A percentile compares a stretch with the other conserved stretches of the same genome.
Evolutionary conservation across 1,140 invertebrate genomes (phyloP).

Genomic region (Drosophila tristis): DNA sequence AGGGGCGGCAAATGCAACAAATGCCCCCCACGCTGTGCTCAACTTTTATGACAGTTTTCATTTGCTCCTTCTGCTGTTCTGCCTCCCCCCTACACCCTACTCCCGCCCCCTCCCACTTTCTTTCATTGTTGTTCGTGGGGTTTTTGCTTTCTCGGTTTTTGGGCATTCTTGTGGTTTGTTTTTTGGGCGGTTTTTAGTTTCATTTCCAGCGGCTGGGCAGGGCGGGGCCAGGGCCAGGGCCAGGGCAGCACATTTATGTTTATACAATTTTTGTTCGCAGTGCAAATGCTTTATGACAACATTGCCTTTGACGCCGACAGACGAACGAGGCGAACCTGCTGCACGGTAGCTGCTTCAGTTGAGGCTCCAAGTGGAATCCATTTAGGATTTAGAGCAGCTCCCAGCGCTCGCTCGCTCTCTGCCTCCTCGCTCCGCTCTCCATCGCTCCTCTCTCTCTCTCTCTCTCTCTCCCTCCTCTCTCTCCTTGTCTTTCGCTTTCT

Average conservation of each 20-base stretch:
- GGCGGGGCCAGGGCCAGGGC: not conserved
- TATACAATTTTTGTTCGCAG: slow-evolving; percentile 22
- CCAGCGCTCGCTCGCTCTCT: too few relatives aligned
- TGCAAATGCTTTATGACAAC: slow-evolving; percentile 54
- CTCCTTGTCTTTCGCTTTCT: not conserved
- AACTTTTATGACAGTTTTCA: slow-evolving; percentile 69
- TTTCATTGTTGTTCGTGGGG: not conserved
- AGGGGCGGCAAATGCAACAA: slow-evolving; percentile 35
- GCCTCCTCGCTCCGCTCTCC: too few relatives aligned
- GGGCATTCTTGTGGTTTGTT: slow-evolving; percentile 37
- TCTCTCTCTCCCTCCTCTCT: too few relatives aligned
- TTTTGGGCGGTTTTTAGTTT: slow-evolving; percentile 54
- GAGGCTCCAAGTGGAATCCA: too few relatives aligned
- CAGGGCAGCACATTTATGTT: slow-evolving; percentile 45
- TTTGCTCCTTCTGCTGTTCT: slow-evolving; percentile 9
- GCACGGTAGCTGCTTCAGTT: too few relatives aligned
- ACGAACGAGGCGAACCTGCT: too few relatives aligned
- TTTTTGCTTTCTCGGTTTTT: not conserved
- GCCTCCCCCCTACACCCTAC: not conserved
- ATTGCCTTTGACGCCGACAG: slow-evolving; percentile 20
- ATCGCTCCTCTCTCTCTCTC: too few relatives aligned
- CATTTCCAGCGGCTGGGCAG: not conserved
- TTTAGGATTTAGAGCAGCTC: too few relatives aligned
- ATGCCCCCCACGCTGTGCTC: slow-evolving; percentile 39
- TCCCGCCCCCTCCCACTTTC: not conserved